phyloP scores from a whole-genome alignment of 2,113 vertebrate species.

The Pelodiscus sinensis region DNA sequence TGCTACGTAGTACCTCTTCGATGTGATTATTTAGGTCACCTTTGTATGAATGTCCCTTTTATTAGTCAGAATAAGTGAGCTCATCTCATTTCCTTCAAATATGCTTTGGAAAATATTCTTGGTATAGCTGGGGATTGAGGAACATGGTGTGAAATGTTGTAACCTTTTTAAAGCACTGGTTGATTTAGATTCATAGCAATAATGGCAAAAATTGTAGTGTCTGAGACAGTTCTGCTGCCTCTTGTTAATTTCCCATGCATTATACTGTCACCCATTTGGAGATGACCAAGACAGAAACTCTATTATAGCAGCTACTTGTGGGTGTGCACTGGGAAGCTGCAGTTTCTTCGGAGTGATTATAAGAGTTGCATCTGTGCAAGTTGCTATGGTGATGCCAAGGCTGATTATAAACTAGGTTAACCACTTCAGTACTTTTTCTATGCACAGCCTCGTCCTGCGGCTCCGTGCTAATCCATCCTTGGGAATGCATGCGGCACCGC shows the following conservation, averaged over 20 bases:
- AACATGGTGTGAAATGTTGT: neutral
- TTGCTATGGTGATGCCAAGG: slow-evolving; percentile 75
- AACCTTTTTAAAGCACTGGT: neutral
- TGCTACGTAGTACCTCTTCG: neutral
- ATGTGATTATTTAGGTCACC: neutral
- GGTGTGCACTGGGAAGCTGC: neutral
- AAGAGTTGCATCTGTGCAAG: slow-evolving; percentile 36
- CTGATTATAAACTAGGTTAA: slow-evolving; percentile 40
- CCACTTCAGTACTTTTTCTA: neutral
- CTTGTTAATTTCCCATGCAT: slow-evolving; percentile 28
- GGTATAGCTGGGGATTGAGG: neutral
- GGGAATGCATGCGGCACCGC: neutral
- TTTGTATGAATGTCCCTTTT: neutral
- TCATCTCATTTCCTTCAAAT: neutral
- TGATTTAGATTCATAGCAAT: slow-evolving; percentile 8
- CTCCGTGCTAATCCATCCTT: neutral
- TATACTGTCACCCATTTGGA: slow-evolving; percentile 26
- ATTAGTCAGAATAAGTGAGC: neutral
- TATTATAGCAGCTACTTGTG: slow-evolving; percentile 28
- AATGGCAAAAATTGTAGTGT: neutral
- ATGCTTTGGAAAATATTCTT: neutral
- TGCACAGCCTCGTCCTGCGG: neutral
- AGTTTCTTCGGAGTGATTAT: slow-evolving; percentile 7
- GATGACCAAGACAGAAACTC: slow-evolving; percentile 43
- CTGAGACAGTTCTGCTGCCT: neutral